These are phyloP conservation scores for Dryoscopus gambensis DNA, from an alignment of 2,113 vertebrate species.

Conservation along the genomic window DNA sequence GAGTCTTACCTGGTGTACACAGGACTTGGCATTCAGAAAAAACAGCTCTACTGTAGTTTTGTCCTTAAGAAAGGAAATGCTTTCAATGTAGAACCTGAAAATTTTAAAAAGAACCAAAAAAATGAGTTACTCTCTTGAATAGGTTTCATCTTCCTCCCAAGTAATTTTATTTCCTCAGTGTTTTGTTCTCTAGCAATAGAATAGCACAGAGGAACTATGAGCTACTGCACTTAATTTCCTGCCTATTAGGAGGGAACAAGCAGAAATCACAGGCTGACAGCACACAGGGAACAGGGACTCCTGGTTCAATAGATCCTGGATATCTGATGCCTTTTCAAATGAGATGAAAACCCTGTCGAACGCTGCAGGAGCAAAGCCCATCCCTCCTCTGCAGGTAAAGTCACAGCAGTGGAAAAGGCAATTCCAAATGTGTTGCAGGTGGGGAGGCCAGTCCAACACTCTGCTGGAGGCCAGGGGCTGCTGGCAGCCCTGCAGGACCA, in stretches of 20 bases:
- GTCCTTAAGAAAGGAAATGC: conserved; percentile 90
- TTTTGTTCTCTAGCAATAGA: background rate
- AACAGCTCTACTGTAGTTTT: conserved; percentile 94
- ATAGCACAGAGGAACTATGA: background rate
- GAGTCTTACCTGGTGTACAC: conserved; percentile 87
- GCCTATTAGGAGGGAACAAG: background rate
- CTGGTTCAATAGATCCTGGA: background rate
- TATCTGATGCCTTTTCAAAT: background rate
- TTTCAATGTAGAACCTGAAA: conserved; percentile 96
- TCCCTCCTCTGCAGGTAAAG: background rate
- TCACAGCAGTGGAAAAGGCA: background rate
- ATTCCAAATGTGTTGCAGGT: fast-evolving
- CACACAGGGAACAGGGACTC: background rate
- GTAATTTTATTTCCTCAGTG: background rate
- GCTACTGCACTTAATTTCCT: conserved; percentile 8
- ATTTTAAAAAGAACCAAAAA: background rate
- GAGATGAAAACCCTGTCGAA: background rate
- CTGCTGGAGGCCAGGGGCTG: background rate
- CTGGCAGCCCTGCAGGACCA: background rate
- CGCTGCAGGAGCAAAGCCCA: background rate
- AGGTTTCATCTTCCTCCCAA: background rate
- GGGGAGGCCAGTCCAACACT: background rate
- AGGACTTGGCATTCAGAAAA: conserved; percentile 95
- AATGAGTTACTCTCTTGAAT: background rate
- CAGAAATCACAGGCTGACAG: background rate